Percentiles rank a stretch among this genome's conserved stretches.
Evolutionary conservation across 2,888 invertebrate species (phyloP).

Genomic region (Temnothorax ravouxi): DNA sequence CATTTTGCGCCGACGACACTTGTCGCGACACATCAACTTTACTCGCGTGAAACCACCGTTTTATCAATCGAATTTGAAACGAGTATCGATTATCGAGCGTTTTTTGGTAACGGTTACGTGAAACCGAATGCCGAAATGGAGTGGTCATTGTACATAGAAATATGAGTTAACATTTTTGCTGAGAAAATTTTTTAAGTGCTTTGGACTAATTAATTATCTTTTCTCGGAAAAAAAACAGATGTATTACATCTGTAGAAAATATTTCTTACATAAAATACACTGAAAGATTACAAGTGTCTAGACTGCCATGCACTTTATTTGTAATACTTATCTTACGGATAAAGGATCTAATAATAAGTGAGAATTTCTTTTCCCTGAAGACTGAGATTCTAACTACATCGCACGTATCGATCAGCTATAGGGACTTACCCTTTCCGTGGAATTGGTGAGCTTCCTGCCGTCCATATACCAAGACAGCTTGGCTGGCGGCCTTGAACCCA

Average conservation of each 20-base stretch:
- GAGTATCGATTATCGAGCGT: slow-evolving; percentile 22
- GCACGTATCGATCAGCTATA: not conserved
- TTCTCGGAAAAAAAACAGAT: not conserved
- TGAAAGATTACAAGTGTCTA: not conserved
- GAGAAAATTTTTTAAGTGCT: not conserved
- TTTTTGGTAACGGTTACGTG: slow-evolving; percentile 26
- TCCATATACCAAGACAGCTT: slow-evolving; percentile 95
- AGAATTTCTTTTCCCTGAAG: not conserved
- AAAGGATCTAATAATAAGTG: not conserved
- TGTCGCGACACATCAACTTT: slow-evolving; percentile 32
- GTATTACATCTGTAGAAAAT: not conserved
- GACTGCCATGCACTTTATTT: not conserved
- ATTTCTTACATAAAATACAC: not conserved
- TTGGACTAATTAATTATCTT: not conserved
- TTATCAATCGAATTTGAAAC: slow-evolving; percentile 24
- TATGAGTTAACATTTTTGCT: not conserved
- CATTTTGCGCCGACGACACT: slow-evolving; percentile 27
- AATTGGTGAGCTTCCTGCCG: slow-evolving; percentile 89
- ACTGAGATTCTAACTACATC: not conserved
- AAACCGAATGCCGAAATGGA: slow-evolving; percentile 20
- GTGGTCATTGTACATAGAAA: slow-evolving; percentile 9
- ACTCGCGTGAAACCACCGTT: not conserved
- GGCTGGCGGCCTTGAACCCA: slow-evolving; percentile 95
- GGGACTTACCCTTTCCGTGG: slow-evolving; percentile 87
- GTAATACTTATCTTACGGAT: too few species aligned